Evolutionary conservation across 2,797 vertebrate species (phyloP), one percentile per base, ranked within the genome.

Genomic region (Cyclura pinguis): DNA sequence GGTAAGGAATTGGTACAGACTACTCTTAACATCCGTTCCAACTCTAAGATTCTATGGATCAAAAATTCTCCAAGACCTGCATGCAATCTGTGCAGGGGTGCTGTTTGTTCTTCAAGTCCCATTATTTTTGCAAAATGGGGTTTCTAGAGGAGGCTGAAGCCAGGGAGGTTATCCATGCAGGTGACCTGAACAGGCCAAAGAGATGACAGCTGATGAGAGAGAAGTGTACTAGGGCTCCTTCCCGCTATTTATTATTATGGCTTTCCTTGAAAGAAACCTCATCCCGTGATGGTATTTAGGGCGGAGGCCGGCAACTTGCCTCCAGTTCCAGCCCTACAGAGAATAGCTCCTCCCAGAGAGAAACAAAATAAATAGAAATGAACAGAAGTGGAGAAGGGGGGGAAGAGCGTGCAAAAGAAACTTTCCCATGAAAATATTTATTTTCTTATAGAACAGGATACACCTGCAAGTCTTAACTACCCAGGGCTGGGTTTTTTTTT

Each of bases 391-490:
- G n/a, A 42, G 42, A 22, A 7, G n/a, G 89, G 67, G 87, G 91
- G 86, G 89, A 88, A 90, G 90, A 91, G 92, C 95, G 93, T 84
- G 90, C 93, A 94, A 92, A 94, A 94, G 91, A 95, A 93, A 94
- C 77, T 91, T 97, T 97, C 96, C 96, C 95, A 95, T 94, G 96
- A 96, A 97, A 96, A 95, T 93, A 93, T 94, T 92, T 95, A 96
- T 96, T 97, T 96, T 97, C 95, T 96, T 95, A 80, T 92, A 95
- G 93, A 94, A 95, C 94, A 93, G 96, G 96, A 97, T 95, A 96
- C 97, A 97, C 97, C 97, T 97, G 97, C 96, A 91, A 85, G 84
- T 67, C 89, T 93, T 84, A 87, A 84, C 84, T 83, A 87, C 52
- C 91, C 88, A 55, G 47, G 73, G 73, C 47, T 50, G 35, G 32